phyloP scores from a whole-genome alignment of 92 coral and sea anemone genomes.

The Phymanthus crucifer region DNA sequence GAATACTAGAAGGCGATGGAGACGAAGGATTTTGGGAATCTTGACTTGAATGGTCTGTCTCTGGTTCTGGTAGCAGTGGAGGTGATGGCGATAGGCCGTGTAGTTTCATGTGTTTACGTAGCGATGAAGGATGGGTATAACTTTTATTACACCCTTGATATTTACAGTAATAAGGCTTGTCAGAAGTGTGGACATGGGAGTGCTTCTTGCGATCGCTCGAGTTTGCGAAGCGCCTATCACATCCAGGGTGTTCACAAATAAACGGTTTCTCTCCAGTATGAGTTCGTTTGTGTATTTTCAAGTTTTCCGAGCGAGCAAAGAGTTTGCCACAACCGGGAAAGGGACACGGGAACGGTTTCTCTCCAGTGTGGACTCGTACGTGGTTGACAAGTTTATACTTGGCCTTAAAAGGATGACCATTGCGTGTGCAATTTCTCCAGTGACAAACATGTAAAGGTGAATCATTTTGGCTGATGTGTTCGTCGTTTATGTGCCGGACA shows the following conservation, averaged over 20 bases:
- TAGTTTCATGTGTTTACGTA: conserved; percentile 95
- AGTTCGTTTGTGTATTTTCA: conserved; percentile 97
- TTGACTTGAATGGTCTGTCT: conserved; percentile 43
- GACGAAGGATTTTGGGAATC: conserved; percentile 63
- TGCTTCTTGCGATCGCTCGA: conserved; percentile 99
- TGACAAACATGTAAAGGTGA: conserved; percentile 96
- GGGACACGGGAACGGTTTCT: conserved; percentile 98
- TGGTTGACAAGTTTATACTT: conserved; percentile 98
- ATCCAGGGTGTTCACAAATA: conserved; percentile 93
- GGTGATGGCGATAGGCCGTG: conserved; percentile 95
- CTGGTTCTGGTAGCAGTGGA: conserved; percentile 67
- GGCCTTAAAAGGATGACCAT: conserved; percentile 96
- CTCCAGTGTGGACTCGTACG: conserved; percentile 96
- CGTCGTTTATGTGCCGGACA: conserved; percentile 96
- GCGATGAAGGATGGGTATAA: conserved; percentile 98
- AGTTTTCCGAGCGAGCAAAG: conserved; percentile 97
- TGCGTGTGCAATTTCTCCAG: conserved; percentile 96
- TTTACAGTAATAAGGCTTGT: conserved; percentile 97
- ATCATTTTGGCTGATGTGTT: conserved; percentile 98
- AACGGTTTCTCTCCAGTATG: conserved; percentile 99
- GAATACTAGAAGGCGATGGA: conserved; percentile 51
- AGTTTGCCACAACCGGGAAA: conserved; percentile 98
- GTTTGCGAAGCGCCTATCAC: conserved; percentile 98
- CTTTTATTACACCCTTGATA: conserved; percentile 96
- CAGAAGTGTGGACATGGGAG: conserved; percentile 98